Conservation (phyloP, 2,888 invertebrate genomes). For the Phaedon cochleariae region DNA sequence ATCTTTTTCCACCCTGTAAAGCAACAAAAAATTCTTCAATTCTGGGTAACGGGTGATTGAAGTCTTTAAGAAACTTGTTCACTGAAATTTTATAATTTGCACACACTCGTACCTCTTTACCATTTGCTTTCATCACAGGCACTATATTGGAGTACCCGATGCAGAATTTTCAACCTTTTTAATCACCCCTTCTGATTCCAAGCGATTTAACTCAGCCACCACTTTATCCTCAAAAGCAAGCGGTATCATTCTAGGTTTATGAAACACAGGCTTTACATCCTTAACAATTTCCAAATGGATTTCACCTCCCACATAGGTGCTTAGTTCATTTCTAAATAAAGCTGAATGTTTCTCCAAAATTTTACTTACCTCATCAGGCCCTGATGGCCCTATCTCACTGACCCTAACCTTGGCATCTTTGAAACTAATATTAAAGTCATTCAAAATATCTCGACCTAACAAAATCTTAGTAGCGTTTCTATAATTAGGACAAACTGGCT, state of each 20-base stretch:
- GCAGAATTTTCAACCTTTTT: slow-evolving; percentile 17
- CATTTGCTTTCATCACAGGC: slow-evolving; percentile 28
- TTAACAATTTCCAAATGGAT: slow-evolving; percentile 15
- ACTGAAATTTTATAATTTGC: slow-evolving; percentile 49
- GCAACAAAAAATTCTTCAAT: slow-evolving; percentile 27
- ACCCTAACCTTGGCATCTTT: neutral
- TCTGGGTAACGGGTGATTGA: slow-evolving; percentile 27
- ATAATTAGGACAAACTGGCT: too few species aligned
- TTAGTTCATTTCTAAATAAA: slow-evolving; percentile 19
- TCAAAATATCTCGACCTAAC: slow-evolving; percentile 2
- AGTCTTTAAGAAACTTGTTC: slow-evolving; percentile 38
- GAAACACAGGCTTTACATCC: slow-evolving; percentile 16
- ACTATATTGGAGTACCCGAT: slow-evolving; percentile 34
- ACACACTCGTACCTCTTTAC: slow-evolving; percentile 34
- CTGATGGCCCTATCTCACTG: neutral
- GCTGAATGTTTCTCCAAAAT: slow-evolving; percentile 6
- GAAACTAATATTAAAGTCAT: neutral
- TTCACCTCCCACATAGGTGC: slow-evolving; percentile 13
- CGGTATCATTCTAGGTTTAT: slow-evolving; percentile 17
- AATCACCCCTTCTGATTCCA: slow-evolving; percentile 16
- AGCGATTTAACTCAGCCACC: slow-evolving; percentile 20
- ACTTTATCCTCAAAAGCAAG: slow-evolving; percentile 19
- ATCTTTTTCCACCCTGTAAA: slow-evolving; percentile 22
- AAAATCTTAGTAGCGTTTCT: slow-evolving; percentile 7
- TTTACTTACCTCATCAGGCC: neutral